These are phyloP conservation scores for Connochaetes taurinus DNA, from an alignment of 2,113 vertebrate genomes.

Conservation along the genomic window DNA sequence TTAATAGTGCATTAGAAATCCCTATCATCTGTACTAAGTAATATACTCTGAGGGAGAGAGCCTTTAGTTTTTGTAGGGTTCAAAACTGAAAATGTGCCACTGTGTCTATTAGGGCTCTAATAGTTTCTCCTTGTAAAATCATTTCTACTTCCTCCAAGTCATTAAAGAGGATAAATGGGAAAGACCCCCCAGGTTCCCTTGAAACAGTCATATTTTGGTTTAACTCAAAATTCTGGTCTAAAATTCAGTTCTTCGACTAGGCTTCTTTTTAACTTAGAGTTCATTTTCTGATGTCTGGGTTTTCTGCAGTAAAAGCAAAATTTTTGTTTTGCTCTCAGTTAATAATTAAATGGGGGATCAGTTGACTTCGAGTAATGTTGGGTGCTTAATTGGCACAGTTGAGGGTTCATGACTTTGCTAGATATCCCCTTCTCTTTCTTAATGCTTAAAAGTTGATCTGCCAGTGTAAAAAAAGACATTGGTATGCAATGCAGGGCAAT, in stretches of 20 bases:
- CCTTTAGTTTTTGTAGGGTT: neutral
- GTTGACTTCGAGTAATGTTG: too few relatives aligned
- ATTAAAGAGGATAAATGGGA: neutral
- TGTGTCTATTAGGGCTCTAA: neutral
- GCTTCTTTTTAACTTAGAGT: too few relatives aligned
- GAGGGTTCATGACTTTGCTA: too few relatives aligned
- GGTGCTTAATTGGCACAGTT: too few relatives aligned
- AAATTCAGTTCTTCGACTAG: too few relatives aligned
- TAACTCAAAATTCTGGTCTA: neutral
- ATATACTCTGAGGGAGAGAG: neutral
- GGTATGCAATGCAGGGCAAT: neutral
- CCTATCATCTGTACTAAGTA: neutral
- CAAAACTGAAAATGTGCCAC: neutral
- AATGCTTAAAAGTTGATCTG: too few relatives aligned
- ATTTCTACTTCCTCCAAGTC: neutral
- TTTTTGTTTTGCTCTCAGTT: too few relatives aligned
- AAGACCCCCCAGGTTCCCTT: neutral
- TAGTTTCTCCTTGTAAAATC: neutral
- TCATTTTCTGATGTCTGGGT: too few relatives aligned
- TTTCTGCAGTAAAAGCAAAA: too few relatives aligned
- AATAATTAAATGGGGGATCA: too few relatives aligned
- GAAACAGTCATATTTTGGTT: neutral
- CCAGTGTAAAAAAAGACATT: neutral
- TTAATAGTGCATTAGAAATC: neutral
- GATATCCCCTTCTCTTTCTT: too few relatives aligned